phyloP scores from a whole-genome alignment of 2,113 vertebrate species.

The Chascanopsetta lugubris region DNA sequence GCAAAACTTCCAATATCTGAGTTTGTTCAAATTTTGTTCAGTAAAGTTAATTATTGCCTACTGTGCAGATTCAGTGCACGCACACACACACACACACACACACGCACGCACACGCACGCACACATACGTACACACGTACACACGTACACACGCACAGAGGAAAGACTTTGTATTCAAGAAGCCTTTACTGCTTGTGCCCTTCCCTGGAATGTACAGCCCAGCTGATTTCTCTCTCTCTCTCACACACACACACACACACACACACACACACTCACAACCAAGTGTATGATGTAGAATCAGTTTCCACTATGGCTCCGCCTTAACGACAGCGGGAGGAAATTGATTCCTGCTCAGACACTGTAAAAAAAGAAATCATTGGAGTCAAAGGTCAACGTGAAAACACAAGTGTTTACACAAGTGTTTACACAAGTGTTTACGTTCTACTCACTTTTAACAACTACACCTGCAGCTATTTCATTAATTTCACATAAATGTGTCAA shows the following conservation, averaged over 20 bases:
- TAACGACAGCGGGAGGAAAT: slow-evolving; percentile 25
- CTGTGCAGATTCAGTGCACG: slow-evolving; percentile 18
- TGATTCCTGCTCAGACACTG: slow-evolving; percentile 14
- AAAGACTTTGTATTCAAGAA: slow-evolving; percentile 60
- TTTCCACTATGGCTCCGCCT: slow-evolving; percentile 5
- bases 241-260: slow-evolving; percentile 18
- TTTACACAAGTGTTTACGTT: background rate
- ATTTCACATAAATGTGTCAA: background rate
- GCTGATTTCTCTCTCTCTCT: too few species aligned
- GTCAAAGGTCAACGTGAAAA: slow-evolving; percentile 33
- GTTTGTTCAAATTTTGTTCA: slow-evolving; percentile 59
- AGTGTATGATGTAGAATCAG: slow-evolving; percentile 1
- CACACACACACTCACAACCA: slow-evolving; percentile 5
- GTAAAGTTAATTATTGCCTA: slow-evolving; percentile 66
- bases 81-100: background rate
- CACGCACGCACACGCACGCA: background rate
- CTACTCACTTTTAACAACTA: too few species aligned
- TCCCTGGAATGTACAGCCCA: slow-evolving; percentile 44
- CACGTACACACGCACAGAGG: slow-evolving; percentile 27
- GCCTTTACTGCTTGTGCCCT: slow-evolving; percentile 40
- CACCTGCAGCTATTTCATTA: background rate
- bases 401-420: background rate
- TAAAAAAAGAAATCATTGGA: slow-evolving; percentile 4
- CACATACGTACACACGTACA: slow-evolving; percentile 4
- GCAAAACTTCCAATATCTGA: background rate